Percentiles rank a stretch among this genome's conserved stretches.
Evolutionary conservation across 2,797 vertebrate species (phyloP).

Genomic region (Micropoecilia bifurca): DNA sequence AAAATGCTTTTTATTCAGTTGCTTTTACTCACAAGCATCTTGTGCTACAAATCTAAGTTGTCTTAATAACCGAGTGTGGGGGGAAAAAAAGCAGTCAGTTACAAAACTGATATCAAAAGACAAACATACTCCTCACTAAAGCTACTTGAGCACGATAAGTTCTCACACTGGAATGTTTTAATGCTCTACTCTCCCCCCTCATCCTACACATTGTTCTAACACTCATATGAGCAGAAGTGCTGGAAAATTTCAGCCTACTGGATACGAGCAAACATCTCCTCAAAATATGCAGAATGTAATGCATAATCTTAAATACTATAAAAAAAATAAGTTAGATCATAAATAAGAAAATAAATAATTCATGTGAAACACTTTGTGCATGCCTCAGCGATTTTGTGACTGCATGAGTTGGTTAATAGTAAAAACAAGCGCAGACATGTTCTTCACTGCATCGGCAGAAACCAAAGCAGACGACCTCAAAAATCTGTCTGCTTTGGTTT

Average conservation of each 20-base stretch:
- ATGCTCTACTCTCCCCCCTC: conserved; percentile 14
- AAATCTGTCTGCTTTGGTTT: conserved; percentile 20
- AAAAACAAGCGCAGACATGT: conserved; percentile 35
- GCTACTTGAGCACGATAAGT: conserved; percentile 31
- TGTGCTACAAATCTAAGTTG: neutral
- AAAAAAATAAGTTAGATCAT: conserved; percentile 54
- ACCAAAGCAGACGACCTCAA: conserved; percentile 43
- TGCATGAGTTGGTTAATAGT: conserved; percentile 35
- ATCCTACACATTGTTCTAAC: conserved; percentile 49
- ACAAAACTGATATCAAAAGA: conserved; percentile 62
- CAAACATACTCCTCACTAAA: conserved; percentile 52
- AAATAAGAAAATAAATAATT: conserved; percentile 71
- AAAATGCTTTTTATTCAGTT: neutral
- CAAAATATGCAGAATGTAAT: conserved; percentile 43
- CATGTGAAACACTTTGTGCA: conserved; percentile 23
- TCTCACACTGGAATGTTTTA: conserved; percentile 63
- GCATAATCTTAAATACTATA: conserved; percentile 41
- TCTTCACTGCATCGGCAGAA: conserved; percentile 10
- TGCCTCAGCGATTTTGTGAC: conserved; percentile 12
- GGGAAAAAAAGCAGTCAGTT: conserved; percentile 14
- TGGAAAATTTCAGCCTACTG: conserved; percentile 26
- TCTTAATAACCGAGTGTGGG: conserved; percentile 37
- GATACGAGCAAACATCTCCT: conserved; percentile 51
- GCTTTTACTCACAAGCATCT: neutral
- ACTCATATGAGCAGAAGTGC: conserved; percentile 39